Conservation (phyloP, 2,888 invertebrate species). For the Mayetiola destructor region DNA sequence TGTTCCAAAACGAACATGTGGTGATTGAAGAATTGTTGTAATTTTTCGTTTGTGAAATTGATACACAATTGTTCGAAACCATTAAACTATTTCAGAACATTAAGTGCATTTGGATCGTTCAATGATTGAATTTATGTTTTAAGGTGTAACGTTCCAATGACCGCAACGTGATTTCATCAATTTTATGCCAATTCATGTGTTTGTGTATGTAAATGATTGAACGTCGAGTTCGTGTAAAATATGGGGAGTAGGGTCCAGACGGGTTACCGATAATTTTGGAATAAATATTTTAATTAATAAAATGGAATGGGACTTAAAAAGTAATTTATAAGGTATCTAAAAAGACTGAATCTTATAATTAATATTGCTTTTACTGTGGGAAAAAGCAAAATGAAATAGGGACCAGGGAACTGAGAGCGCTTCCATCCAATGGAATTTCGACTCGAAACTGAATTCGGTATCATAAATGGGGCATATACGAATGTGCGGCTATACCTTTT, state of each 20-base stretch:
- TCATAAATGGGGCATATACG: neutral
- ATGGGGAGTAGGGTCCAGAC: no score
- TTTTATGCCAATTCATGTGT: neutral
- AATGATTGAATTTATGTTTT: neutral
- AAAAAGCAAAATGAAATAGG: neutral
- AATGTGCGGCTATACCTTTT: conserved; percentile 53
- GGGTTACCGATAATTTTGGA: neutral
- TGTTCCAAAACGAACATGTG: conserved; percentile 90
- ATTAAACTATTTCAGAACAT: conserved; percentile 48
- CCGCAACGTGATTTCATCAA: neutral
- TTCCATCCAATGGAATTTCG: conserved; percentile 7
- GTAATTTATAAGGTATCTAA: neutral
- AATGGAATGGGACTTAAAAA: neutral
- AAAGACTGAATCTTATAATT: no score
- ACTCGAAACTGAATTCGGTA: neutral
- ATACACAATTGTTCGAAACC: conserved; percentile 88
- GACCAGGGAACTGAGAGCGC: neutral
- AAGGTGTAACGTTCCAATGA: neutral
- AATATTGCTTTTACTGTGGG: no score
- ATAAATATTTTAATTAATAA: neutral
- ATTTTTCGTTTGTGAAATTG: conserved; percentile 87
- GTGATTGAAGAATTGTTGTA: conserved; percentile 90
- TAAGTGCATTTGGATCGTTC: neutral
- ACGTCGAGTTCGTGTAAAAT: neutral
- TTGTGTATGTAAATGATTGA: neutral